Evolutionary conservation across 2,888 invertebrate genomes (phyloP).

Genomic region (Carabus problematicus): DNA sequence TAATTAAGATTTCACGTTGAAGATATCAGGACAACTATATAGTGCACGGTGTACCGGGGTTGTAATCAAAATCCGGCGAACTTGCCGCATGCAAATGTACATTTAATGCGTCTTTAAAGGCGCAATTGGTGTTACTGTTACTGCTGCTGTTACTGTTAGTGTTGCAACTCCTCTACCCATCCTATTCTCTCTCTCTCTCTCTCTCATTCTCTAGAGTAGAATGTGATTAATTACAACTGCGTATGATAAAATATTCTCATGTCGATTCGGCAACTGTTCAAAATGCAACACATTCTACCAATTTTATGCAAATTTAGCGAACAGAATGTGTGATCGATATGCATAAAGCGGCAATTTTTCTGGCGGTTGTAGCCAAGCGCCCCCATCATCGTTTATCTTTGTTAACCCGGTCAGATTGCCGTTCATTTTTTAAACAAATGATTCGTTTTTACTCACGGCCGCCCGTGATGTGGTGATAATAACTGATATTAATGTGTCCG

Average conservation of each 20-base stretch:
- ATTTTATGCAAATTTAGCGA: constrained; percentile 36
- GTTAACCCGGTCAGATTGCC: constrained; percentile 40
- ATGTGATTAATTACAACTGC: constrained; percentile 28
- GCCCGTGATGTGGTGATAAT: constrained; percentile 36
- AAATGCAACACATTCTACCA: constrained; percentile 9
- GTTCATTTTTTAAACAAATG: constrained; percentile 43
- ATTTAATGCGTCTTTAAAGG: constrained; percentile 27
- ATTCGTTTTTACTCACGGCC: constrained; percentile 33
- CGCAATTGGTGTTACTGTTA: too few species aligned
- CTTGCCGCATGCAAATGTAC: constrained; percentile 33
- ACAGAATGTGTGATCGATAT: constrained; percentile 38
- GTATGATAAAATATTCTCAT: constrained; percentile 24
- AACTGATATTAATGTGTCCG: constrained; percentile 39
- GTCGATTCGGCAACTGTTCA: constrained; percentile 2
- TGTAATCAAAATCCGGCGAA: neutral
- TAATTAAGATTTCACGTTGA: constrained; percentile 21
- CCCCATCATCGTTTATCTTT: constrained; percentile 41
- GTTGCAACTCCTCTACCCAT: too few species aligned
- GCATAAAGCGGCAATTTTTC: constrained; percentile 38
- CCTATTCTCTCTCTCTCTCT: too few species aligned
- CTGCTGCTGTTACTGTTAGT: too few species aligned
- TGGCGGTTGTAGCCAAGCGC: constrained; percentile 19
- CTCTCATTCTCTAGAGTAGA: neutral
- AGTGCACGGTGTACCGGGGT: constrained; percentile 12
- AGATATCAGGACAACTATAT: constrained; percentile 23